These are phyloP conservation scores for Cossypha dichroa DNA, from an alignment of 2,797 vertebrate genomes.

Conservation along the genomic window DNA sequence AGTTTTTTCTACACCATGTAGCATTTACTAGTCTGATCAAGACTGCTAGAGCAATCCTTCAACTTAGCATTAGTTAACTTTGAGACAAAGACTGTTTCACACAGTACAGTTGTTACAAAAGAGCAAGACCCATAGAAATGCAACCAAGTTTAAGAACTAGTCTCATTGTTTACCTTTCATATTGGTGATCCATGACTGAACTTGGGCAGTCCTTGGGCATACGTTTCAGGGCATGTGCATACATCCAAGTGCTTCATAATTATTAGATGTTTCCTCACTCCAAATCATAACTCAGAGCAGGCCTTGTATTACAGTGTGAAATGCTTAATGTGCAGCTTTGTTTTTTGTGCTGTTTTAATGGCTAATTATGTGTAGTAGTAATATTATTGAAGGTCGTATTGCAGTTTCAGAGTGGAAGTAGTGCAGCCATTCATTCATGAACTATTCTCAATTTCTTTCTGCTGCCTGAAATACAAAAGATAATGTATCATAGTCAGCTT, in stretches of 20 bases:
- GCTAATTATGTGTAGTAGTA: not conserved
- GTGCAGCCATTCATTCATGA: not conserved
- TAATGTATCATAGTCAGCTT: not conserved
- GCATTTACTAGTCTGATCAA: not conserved
- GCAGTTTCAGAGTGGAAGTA: not conserved
- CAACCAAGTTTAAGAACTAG: not conserved
- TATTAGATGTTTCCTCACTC: not conserved
- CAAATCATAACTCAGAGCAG: not conserved
- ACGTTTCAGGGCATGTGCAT: not conserved
- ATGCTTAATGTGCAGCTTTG: not conserved
- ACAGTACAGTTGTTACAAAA: not conserved
- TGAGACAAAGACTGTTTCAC: not conserved
- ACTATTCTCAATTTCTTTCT: not conserved
- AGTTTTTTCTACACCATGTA: not conserved
- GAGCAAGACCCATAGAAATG: not conserved
- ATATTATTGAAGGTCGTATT: not conserved
- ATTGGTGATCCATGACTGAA: not conserved
- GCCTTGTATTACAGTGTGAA: not conserved
- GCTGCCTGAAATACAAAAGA: not conserved
- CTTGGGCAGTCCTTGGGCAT: not conserved
- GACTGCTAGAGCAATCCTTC: not conserved
- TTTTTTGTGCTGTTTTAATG: not conserved
- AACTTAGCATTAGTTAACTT: not conserved
- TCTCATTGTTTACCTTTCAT: not conserved
- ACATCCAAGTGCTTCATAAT: not conserved